These are phyloP conservation scores for Pelecanus crispus DNA, from an alignment of 2,113 vertebrate species.

Conservation along the genomic window DNA sequence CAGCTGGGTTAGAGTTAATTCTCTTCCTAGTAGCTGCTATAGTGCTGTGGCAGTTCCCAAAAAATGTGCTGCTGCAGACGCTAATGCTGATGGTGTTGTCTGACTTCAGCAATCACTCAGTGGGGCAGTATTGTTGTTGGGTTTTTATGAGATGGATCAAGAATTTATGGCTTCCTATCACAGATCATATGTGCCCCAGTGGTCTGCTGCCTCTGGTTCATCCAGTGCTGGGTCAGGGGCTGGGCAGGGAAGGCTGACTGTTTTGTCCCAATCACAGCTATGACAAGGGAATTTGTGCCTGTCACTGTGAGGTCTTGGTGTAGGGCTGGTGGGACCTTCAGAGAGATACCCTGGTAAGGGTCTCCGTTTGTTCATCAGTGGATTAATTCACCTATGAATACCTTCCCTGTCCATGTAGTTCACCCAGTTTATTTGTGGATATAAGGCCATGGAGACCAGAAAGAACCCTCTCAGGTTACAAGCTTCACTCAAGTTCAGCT, in stretches of 20 bases:
- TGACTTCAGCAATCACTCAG: not conserved
- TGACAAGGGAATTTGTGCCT: not conserved
- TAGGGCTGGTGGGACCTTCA: not conserved
- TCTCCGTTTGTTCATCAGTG: not conserved
- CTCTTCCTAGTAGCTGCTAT: too few relatives aligned
- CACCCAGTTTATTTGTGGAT: not conserved
- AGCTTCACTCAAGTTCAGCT: not conserved
- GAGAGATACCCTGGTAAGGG: not conserved
- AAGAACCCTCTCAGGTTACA: not conserved
- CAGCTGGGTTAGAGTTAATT: too few relatives aligned
- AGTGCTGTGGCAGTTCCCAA: not conserved
- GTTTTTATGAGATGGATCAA: not conserved
- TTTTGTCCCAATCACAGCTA: not conserved
- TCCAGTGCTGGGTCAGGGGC: not conserved
- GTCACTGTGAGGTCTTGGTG: not conserved
- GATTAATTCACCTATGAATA: not conserved
- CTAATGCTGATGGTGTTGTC: not conserved
- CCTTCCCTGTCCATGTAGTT: not conserved
- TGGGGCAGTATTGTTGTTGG: not conserved
- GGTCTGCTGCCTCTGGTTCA: not conserved
- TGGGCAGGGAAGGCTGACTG: not conserved
- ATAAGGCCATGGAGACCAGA: not conserved
- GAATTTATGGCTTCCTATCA: not conserved
- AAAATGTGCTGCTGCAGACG: not conserved
- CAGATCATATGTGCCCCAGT: fast-evolving